Evolutionary conservation across 2,797 vertebrate species (phyloP).

Genomic region (Rhynchotus rufescens): DNA sequence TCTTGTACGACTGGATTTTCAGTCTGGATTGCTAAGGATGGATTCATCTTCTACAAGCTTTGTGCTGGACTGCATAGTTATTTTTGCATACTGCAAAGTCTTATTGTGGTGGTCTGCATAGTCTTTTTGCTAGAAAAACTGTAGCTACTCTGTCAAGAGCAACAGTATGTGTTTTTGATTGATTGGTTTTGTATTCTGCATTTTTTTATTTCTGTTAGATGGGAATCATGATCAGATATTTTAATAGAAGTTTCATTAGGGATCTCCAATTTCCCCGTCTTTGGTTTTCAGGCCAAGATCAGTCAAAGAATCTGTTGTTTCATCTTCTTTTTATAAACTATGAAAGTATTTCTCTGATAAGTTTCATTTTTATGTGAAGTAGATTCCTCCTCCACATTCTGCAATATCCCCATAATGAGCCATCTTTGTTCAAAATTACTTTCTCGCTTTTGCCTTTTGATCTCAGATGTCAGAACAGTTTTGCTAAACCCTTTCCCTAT

Average conservation of each 20-base stretch:
- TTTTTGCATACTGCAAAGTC: too few relatives aligned
- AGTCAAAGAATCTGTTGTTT: not conserved
- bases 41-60: not conserved
- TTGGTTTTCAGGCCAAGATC: not conserved
- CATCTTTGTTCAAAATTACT: not conserved
- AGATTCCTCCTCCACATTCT: not conserved
- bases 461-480: not conserved
- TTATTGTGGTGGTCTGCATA: not conserved
- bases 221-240: not conserved
- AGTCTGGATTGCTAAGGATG: too few relatives aligned
- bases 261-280: not conserved
- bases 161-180: not conserved
- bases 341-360: not conserved
- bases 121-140: not conserved
- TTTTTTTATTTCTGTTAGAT: not conserved
- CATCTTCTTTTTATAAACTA: not conserved
- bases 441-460: not conserved
- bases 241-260: not conserved
- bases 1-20: not conserved
- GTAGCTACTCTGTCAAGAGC: not conserved
- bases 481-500: not conserved
- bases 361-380: not conserved
- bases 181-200: not conserved
- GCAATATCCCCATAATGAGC: not conserved
- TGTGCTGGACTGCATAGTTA: not conserved